A percentile compares a stretch with the other conserved stretches of the same genome.
These are phyloP conservation scores for Pangasius larnaudii DNA, from an alignment of 2,797 vertebrate species.

Conservation along the genomic window DNA sequence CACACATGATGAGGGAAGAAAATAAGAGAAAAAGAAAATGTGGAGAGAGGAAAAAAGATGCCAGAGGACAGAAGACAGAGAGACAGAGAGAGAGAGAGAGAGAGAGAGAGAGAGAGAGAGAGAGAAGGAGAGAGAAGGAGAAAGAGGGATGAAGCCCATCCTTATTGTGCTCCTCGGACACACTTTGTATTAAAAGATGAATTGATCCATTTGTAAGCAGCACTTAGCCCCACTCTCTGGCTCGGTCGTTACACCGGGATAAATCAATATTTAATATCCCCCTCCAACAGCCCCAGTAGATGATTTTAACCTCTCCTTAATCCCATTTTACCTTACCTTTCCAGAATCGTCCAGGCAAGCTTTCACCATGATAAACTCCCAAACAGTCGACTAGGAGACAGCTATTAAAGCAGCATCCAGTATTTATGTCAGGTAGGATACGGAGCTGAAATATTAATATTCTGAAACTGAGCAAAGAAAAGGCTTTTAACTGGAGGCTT, in stretches of 20 bases:
- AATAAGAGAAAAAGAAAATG: constrained; percentile 2
- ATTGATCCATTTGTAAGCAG: constrained; percentile 86
- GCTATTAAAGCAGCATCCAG: constrained; percentile 75
- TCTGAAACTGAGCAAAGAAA: constrained; percentile 82
- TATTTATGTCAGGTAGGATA: constrained; percentile 83
- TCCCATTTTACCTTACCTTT: constrained; percentile 89
- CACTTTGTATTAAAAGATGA: constrained; percentile 86
- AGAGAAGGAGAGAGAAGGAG: constrained; percentile 24
- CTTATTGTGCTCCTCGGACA: constrained; percentile 76
- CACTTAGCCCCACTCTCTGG: constrained; percentile 86
- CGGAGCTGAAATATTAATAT: constrained; percentile 82
- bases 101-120: not conserved
- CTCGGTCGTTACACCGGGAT: constrained; percentile 81
- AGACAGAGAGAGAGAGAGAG: constrained; percentile 6
- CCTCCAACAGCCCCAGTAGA: constrained; percentile 80
- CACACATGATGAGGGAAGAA: not conserved
- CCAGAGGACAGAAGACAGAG: constrained; percentile 10
- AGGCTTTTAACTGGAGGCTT: constrained; percentile 78
- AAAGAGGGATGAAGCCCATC: constrained; percentile 57
- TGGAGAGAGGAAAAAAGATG: constrained; percentile 2
- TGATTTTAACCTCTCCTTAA: constrained; percentile 92
- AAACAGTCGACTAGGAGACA: constrained; percentile 81
- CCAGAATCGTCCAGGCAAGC: constrained; percentile 78
- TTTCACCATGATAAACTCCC: constrained; percentile 85
- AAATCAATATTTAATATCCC: constrained; percentile 95